These are phyloP conservation scores for Cichladusa arquata DNA, from an alignment of 2,113 vertebrate species.

Conservation along the genomic window DNA sequence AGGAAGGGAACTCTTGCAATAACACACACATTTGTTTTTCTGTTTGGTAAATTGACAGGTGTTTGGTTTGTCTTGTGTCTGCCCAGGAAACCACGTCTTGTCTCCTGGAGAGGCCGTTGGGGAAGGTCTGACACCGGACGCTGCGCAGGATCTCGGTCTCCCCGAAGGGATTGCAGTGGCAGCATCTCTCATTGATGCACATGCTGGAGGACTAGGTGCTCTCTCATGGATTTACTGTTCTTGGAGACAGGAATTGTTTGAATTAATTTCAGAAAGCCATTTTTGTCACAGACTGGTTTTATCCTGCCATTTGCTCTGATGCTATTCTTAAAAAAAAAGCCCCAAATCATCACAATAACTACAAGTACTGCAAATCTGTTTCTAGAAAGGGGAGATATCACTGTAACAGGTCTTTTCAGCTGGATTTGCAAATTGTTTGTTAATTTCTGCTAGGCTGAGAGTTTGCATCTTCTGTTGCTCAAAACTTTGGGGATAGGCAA, in stretches of 20 bases:
- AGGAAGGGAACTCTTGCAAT: neutral
- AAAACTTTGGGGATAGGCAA: neutral
- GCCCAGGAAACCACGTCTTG: constrained; percentile 82
- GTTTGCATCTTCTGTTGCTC: neutral
- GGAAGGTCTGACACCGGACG: constrained; percentile 80
- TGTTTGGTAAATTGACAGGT: constrained; percentile 57
- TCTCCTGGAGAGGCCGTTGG: constrained; percentile 85
- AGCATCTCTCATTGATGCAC: constrained; percentile 93
- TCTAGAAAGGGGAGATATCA: neutral
- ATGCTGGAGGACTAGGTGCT: constrained; percentile 94
- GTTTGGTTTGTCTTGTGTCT: constrained; percentile 70
- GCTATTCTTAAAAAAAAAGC: neutral
- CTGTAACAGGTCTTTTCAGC: neutral
- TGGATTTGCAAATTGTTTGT: neutral
- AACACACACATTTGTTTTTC: constrained; percentile 26
- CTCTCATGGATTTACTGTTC: neutral
- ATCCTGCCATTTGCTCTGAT: neutral
- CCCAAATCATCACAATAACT: neutral
- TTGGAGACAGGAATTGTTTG: neutral
- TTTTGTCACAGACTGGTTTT: neutral
- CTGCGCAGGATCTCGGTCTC: constrained; percentile 84
- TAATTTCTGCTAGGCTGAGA: neutral
- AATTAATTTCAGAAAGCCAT: neutral
- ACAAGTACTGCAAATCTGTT: neutral
- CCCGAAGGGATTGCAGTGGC: constrained; percentile 84